Evolutionary conservation across 2,113 vertebrate genomes (phyloP).

Genomic region (Thamnaconus septentrionalis): DNA sequence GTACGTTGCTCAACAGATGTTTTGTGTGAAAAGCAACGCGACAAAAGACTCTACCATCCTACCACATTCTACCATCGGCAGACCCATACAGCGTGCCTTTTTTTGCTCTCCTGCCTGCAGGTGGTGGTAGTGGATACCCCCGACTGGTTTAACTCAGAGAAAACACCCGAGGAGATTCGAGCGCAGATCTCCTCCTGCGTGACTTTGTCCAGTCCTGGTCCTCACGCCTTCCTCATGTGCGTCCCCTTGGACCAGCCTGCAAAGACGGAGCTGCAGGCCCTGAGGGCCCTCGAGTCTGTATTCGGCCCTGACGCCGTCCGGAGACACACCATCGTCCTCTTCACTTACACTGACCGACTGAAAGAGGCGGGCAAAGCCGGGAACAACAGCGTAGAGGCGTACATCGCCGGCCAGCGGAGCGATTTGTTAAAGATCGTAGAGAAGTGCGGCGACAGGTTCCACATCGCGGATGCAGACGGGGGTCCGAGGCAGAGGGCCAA

Average conservation of each 20-base stretch:
- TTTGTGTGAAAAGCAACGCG: not conserved
- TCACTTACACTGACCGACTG: constrained; percentile 69
- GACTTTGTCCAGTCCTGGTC: constrained; percentile 71
- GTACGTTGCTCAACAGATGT: constrained; percentile 23
- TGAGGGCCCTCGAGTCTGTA: constrained; percentile 48
- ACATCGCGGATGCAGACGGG: constrained; percentile 58
- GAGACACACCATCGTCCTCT: constrained; percentile 66
- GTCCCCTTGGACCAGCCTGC: constrained; percentile 72
- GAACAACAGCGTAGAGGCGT: constrained; percentile 55
- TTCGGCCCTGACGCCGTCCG: constrained; percentile 63
- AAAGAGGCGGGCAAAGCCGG: constrained; percentile 24
- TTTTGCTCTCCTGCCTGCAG: constrained; percentile 41
- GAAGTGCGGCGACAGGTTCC: constrained; percentile 73
- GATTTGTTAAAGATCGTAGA: constrained; percentile 77
- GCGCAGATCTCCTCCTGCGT: constrained; percentile 71
- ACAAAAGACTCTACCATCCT: not conserved
- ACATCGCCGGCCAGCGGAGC: constrained; percentile 58
- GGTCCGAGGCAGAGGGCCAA: constrained; percentile 14
- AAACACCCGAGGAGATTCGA: constrained; percentile 60
- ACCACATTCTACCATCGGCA: not conserved
- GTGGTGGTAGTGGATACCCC: constrained; percentile 76
- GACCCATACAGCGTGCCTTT: not conserved
- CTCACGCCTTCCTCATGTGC: constrained; percentile 77
- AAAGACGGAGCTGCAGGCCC: constrained; percentile 54
- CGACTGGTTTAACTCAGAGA: constrained; percentile 72